Evolutionary conservation across 1,140 invertebrate species (phyloP), one percentile per base, ranked within the genome.

Genomic region (Anoplolepis gracilipes): DNA sequence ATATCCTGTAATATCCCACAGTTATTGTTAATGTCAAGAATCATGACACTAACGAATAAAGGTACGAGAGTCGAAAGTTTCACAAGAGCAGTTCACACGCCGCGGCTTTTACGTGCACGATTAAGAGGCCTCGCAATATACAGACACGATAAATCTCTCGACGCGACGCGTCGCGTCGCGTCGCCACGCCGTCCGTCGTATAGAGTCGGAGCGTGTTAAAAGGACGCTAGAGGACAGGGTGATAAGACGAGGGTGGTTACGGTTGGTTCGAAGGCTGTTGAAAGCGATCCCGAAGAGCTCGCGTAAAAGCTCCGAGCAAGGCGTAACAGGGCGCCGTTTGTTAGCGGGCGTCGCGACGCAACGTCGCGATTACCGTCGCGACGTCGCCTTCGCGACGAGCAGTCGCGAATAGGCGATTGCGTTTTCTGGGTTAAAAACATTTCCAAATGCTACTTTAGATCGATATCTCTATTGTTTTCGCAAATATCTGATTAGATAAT

Each of bases 291-390:
- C 22, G 36, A 78, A 49, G 42, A 39, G 75, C 84, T 78, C 75
- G 67, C 61, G 36, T 70, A 42, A 53, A 62, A 82, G 78, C 78
- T 42, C 33, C 64, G 55, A 39, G 84, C 57, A 30, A 53, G 42
- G 30, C 16, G 30, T 49, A 67, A 39, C 78, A 30, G 65, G 46
- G 59, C 33, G 36, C 30, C 49, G n/a, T 92, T 92, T 92, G 92
- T 92, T 91, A 92, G 75, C 86, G 87, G 87, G 85, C 90, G 92
- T 92, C 90, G 87, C 87, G 90, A 90, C 92, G 92, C 81, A 90
- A 90, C 92, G 92, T 78, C 89, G 84, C 79, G 89, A 87, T 91
- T 91, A 88, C 87, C 87, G 92, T 93, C 91, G 92, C 91, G 92
- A 92, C 92, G 89, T 49, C 77, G 86, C 85, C 92, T 92, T 88